These are phyloP conservation scores for Casuarius casuarius DNA, from an alignment of 2,113 vertebrate species.

Conservation along the genomic window DNA sequence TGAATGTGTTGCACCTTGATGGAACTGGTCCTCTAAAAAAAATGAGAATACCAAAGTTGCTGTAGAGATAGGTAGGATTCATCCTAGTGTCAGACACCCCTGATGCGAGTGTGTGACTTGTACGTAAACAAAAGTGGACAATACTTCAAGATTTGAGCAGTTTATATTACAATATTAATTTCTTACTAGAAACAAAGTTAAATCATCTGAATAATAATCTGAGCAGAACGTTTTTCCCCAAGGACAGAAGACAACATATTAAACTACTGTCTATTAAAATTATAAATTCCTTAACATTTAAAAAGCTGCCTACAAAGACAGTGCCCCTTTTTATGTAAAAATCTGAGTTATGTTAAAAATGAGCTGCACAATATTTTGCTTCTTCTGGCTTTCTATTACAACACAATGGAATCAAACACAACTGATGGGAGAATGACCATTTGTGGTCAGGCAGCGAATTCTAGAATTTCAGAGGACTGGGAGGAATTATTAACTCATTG, in stretches of 20 bases:
- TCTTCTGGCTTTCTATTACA: conserved; percentile 63
- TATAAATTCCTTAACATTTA: not conserved
- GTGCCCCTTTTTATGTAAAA: conserved; percentile 59
- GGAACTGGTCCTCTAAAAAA: not conserved
- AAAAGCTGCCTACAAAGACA: conserved; percentile 50
- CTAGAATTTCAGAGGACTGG: conserved; percentile 57
- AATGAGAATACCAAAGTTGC: not conserved
- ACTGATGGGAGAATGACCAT: conserved; percentile 77
- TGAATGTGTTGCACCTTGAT: not conserved
- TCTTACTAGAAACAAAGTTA: not conserved
- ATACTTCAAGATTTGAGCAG: not conserved
- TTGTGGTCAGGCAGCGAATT: conserved; percentile 73
- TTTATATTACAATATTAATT: not conserved
- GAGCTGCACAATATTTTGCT: conserved; percentile 55
- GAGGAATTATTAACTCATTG: conserved; percentile 64
- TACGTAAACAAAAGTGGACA: not conserved
- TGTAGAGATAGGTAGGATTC: not conserved
- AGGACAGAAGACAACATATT: not conserved
- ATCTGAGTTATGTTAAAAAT: conserved; percentile 66
- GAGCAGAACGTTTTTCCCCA: not conserved
- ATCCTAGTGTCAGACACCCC: not conserved
- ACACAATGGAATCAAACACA: conserved; percentile 73
- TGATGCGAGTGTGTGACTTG: fast-evolving
- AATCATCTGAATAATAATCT: not conserved
- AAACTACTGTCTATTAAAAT: conserved; percentile 8